Percentiles rank a stretch among this genome's conserved stretches.
These are phyloP conservation scores for Chymomyza procnemis DNA, from an alignment of 2,888 invertebrate genomes.

Conservation along the genomic window DNA sequence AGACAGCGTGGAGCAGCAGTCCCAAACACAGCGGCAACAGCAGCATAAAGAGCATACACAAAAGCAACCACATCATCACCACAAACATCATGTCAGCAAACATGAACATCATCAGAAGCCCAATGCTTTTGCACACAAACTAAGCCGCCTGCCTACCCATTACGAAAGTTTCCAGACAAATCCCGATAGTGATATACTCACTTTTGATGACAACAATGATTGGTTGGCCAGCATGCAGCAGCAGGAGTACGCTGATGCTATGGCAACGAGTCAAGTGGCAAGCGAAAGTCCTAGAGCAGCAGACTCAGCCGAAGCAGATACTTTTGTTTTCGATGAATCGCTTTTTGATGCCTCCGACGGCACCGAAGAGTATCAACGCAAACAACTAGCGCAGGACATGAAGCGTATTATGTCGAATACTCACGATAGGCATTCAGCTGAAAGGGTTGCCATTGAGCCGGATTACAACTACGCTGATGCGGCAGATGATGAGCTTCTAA, in stretches of 20 bases:
- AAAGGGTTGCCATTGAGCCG: conserved; percentile 4
- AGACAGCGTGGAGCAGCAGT: conserved; percentile 25
- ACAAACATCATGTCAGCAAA: conserved; percentile 56
- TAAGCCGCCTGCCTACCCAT: conserved; percentile 70
- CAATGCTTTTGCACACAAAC: conserved; percentile 53
- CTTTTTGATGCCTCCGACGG: conserved; percentile 68
- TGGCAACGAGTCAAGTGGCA: conserved; percentile 42
- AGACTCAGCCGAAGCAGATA: conserved; percentile 27
- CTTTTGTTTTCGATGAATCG: conserved; percentile 64
- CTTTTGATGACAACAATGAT: conserved; percentile 66
- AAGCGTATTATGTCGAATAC: conserved; percentile 78
- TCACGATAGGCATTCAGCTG: conserved; percentile 24
- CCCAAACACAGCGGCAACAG: conserved; percentile 23
- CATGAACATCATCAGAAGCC: conserved; percentile 66
- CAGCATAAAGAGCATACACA: conserved; percentile 4
- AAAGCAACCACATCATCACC: conserved; percentile 10
- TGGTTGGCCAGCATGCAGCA: conserved; percentile 58
- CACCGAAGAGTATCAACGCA: conserved; percentile 75
- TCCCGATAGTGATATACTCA: conserved; percentile 73
- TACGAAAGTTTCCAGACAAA: conserved; percentile 75
- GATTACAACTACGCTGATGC: conserved; percentile 22
- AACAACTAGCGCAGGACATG: conserved; percentile 77
- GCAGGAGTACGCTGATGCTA: conserved; percentile 53
- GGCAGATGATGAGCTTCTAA: conserved; percentile 51
- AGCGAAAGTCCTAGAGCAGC: not conserved